Percentiles rank a stretch among this genome's conserved stretches.
Conservation (phyloP, 2,113 vertebrate genomes). For the Pelusios castaneus region DNA sequence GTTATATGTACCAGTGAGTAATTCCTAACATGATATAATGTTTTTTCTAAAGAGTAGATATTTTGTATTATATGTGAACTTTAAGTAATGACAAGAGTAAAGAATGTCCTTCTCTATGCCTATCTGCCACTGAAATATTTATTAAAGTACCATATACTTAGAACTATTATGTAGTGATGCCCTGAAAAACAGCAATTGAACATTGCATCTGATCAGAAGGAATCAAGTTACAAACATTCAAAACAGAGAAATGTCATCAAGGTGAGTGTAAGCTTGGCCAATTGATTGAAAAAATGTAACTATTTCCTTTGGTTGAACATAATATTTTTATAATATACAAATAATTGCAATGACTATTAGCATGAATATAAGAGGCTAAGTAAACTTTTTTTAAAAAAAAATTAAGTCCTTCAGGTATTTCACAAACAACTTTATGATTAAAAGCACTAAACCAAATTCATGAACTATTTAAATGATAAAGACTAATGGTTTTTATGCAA, state of each 20-base stretch:
- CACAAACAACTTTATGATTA: neutral
- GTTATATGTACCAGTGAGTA: neutral
- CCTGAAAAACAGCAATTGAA: no score
- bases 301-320: neutral
- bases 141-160: neutral
- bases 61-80: neutral
- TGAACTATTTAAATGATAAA: neutral
- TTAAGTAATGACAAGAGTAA: neutral
- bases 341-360: no score
- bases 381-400: neutral
- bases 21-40: neutral
- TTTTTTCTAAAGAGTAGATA: neutral
- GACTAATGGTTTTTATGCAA: neutral
- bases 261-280: neutral
- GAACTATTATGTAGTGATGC: neutral
- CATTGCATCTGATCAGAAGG: no score
- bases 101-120: neutral
- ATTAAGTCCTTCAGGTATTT: neutral
- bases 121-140: neutral
- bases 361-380: neutral
- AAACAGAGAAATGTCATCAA: neutral
- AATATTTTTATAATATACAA: neutral
- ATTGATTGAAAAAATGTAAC: neutral
- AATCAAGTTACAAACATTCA: no score
- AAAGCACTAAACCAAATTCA: neutral